Base-by-base conservation (phyloP, 2,797 vertebrate species). In the Heterohyrax brucei region DNA sequence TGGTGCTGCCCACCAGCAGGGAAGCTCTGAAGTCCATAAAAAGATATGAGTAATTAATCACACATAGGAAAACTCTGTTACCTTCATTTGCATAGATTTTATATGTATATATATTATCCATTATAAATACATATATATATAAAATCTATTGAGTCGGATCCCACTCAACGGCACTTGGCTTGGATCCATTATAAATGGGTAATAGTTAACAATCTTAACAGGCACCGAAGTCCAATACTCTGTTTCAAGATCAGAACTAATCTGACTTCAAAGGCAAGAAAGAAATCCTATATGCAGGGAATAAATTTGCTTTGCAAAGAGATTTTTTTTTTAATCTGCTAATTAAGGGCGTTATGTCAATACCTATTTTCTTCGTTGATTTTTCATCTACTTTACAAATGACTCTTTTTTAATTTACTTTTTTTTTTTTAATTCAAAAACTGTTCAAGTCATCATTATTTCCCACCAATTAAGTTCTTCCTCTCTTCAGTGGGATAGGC, bases 231-330 rank as follows among this genome's bases (percentile, higher is more conserved):
- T 92, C 10, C 24, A 93, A 28, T 56, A n/a, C 6, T 85, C 2
- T 87, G 9, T 78, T 87, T 94, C 21, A 96, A n/a, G 22, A 93
- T 93, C 22, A 90, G 46, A 82, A 61, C n/a, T 92, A 72, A 85
- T 87, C 62, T 83, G 59, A 12, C 70, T 94, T 92, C 73, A 82
- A 59, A 86, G 59, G 78, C 26, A 93, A 88, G 30, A 82, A 96
- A 93, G 66, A 89, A 87, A 86, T 59, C 6, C 1, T 78, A 84
- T 75, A 77, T 44, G 12, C 33, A 76, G 53, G 44, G n/a, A 91
- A 70, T 66, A 92, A 73, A 85, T 83, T 89, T 88, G 7, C 68
- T 82, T 89, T 28, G 53, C 8, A 33, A 18, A 28, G 24, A 61
- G 8, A 3, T 16, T n/a, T 62, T 21, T 12, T 83, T 81, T 70